Evolutionary conservation across 2,888 invertebrate species (phyloP), one percentile per base, ranked within the genome.

Genomic region (Tortrix viridana): DNA sequence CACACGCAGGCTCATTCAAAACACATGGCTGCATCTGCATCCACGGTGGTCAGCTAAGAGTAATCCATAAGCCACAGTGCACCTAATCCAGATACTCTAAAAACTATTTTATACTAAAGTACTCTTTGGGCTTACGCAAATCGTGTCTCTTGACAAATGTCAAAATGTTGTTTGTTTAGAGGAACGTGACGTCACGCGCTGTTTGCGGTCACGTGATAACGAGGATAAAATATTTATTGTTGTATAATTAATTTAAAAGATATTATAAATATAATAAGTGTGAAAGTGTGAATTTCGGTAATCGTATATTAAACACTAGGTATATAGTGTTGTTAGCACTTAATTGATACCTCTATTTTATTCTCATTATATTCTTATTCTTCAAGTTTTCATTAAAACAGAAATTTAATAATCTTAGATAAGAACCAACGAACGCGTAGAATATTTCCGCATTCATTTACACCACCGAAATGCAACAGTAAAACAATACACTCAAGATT

Each of bases 331-430:
- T 18, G 32, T 12, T 32, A 32, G 32, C 2, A 3, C 3, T 12
- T 3, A 9, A 32, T 12, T 32, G 32, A 12, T 3, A 12, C 32
- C 3, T n/a, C 5, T 1, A 14, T n/a, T 47, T 7, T 2, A 19
- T 20, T 4, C n/a, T 44, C 5, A 52, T 38, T 44, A 61, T 32
- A 53, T 44, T 37, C 43, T 46, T 20, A 50, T 46, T 47, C 49
- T 50, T 46, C 32, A 16, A 32, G 50, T 37, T 55, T 56, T 26
- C n/a, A 52, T 62, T 52, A 47, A 50, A 52, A 26, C 50, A 62
- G 18, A 49, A 37, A 50, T 50, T 48, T 38, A 52, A 57, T 38
- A 43, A 61, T 52, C 50, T 62, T 52, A 57, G 26, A 49, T 62
- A 56, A 57, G 50, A 20, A 50, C 32, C 38, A 57, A 43, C 41